A percentile compares a stretch with the other conserved stretches of the same genome.
These are phyloP conservation scores for Girardia tigrina DNA, from an alignment of 2,888 invertebrate species.

Conservation along the genomic window DNA sequence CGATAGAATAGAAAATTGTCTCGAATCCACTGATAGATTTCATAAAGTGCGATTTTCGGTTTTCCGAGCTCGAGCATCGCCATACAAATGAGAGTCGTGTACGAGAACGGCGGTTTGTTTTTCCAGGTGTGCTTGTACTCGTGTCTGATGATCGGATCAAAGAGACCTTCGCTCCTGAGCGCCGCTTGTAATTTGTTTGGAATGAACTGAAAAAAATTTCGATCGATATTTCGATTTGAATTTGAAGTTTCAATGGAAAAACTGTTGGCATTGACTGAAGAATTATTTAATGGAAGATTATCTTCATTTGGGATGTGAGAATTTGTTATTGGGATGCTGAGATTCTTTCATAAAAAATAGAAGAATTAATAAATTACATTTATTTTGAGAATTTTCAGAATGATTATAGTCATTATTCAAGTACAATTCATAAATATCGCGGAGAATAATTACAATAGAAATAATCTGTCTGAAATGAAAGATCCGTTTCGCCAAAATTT, in stretches of 20 bases:
- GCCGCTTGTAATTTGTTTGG: slow-evolving; percentile 1
- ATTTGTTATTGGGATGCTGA: neutral
- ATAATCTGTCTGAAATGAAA: too few species aligned
- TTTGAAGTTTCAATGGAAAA: neutral
- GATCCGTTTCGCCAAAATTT: too few species aligned
- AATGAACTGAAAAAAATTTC: neutral
- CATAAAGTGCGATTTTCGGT: slow-evolving; percentile 24
- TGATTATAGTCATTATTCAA: too few species aligned
- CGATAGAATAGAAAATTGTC: slow-evolving; percentile 24
- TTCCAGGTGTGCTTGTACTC: neutral
- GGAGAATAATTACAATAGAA: too few species aligned
- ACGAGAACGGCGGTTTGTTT: neutral
- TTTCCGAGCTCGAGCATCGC: neutral
- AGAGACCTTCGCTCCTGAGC: neutral
- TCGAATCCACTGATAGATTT: slow-evolving; percentile 18
- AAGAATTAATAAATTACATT: too few species aligned
- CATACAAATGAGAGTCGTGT: slow-evolving; percentile 21
- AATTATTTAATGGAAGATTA: neutral
- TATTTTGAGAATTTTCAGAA: too few species aligned
- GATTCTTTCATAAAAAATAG: too few species aligned
- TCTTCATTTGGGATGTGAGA: neutral
- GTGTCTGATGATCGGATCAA: neutral
- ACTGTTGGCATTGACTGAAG: neutral
- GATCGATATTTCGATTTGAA: neutral
- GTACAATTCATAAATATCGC: too few species aligned